These are phyloP conservation scores for Oxystoma pomonae DNA, from an alignment of 2,888 invertebrate species.

Conservation along the genomic window DNA sequence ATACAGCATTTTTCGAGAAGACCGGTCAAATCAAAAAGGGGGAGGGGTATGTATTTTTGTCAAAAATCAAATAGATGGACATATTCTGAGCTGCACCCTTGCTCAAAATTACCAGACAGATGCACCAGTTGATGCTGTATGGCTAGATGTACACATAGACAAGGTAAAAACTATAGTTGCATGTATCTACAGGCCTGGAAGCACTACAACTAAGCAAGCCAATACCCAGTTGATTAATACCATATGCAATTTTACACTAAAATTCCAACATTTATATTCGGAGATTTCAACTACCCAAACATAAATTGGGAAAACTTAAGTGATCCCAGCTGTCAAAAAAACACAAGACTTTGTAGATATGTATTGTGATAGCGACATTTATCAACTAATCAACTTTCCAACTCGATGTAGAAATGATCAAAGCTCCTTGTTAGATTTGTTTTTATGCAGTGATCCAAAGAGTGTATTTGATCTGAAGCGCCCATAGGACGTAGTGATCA, in stretches of 20 bases:
- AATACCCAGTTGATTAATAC: slow-evolving; percentile 2
- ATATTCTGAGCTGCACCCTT: neutral
- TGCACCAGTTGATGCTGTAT: neutral
- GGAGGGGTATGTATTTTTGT: slow-evolving; percentile 1
- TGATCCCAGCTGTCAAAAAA: neutral
- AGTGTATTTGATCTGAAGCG: neutral
- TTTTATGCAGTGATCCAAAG: slow-evolving; percentile 1
- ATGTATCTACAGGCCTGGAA: slow-evolving; percentile 5
- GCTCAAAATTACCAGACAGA: neutral
- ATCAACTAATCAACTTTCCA: neutral
- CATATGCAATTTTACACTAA: neutral
- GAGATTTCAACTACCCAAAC: slow-evolving; percentile 8
- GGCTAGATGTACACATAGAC: neutral
- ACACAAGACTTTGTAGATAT: slow-evolving; percentile 2
- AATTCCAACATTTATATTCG: neutral
- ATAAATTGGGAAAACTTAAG: slow-evolving; percentile 8
- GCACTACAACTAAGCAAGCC: neutral
- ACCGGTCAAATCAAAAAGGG: neutral
- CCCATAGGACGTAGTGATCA: slow-evolving; percentile 1
- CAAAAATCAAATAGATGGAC: slow-evolving; percentile 2
- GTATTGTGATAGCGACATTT: neutral
- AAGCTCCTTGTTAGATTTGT: neutral
- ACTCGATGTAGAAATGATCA: slow-evolving; percentile 1
- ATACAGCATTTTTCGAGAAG: slow-evolving; percentile 3
- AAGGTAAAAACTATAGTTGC: neutral